Conservation (phyloP, 2,888 invertebrate genomes). For the Rhogogaster chlorosoma region DNA sequence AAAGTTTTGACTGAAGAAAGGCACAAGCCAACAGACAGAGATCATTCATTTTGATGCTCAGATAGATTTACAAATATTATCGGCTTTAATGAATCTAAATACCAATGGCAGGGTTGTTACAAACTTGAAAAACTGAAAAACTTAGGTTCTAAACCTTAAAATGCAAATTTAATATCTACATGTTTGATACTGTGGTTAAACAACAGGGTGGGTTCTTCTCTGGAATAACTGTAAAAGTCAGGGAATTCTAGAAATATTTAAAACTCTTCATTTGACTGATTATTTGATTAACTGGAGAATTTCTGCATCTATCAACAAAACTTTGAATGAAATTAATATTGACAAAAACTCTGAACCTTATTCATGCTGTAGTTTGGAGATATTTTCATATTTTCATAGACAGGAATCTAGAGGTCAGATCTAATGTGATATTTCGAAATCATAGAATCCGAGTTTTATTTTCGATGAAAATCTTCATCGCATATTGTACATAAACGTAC, state of each 20-base stretch:
- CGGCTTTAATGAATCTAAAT: not conserved
- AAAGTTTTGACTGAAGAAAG: not conserved
- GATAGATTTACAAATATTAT: not conserved
- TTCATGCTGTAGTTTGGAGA: not conserved
- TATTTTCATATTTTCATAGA: not conserved
- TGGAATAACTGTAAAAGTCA: not conserved
- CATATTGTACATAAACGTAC: not conserved
- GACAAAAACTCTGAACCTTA: not conserved
- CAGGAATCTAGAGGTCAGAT: not conserved
- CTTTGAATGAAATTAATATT: not conserved
- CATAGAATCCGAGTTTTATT: not conserved
- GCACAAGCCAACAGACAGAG: not conserved
- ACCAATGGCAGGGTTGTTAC: not conserved
- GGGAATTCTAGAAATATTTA: not conserved
- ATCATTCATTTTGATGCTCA: not conserved
- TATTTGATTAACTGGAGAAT: not conserved
- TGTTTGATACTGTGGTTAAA: not conserved
- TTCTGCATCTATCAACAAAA: not conserved
- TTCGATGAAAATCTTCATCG: not conserved
- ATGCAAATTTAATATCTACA: not conserved
- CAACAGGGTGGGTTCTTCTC: not conserved
- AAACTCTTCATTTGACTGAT: not conserved
- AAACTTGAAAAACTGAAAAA: not conserved
- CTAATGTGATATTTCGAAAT: not conserved
- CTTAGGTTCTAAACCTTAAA: not conserved